Evolutionary conservation across 2,888 invertebrate species (phyloP).

Genomic region (Catocala sponsa): DNA sequence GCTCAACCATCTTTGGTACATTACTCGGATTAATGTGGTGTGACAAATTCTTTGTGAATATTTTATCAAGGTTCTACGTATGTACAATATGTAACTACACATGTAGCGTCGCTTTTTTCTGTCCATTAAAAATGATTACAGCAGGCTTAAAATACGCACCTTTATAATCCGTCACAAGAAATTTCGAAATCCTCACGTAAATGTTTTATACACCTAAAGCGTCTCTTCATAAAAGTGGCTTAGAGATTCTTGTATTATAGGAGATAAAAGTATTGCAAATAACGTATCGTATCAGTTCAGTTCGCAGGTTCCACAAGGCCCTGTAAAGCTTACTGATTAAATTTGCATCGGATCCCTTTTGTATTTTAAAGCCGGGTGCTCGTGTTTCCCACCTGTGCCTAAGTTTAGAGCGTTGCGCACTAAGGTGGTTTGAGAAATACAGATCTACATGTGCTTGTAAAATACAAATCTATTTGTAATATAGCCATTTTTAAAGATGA

Average conservation of each 20-base stretch:
- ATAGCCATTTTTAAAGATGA: no score
- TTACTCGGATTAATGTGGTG: not conserved
- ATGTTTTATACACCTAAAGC: slow-evolving; percentile 13
- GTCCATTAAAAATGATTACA: slow-evolving; percentile 3
- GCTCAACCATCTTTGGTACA: not conserved
- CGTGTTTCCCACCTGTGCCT: slow-evolving; percentile 49
- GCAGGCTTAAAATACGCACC: not conserved
- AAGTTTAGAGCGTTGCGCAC: slow-evolving; percentile 20
- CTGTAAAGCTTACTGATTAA: slow-evolving; percentile 58
- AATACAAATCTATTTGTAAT: not conserved
- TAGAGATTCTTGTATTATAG: slow-evolving; percentile 13
- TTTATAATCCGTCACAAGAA: not conserved
- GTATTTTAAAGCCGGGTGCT: slow-evolving; percentile 52
- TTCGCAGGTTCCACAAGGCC: slow-evolving; percentile 36
- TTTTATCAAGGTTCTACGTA: not conserved
- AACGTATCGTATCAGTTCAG: slow-evolving; percentile 12
- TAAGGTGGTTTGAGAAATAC: slow-evolving; percentile 18
- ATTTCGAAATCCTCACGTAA: slow-evolving; percentile 6
- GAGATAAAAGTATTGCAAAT: slow-evolving; percentile 23
- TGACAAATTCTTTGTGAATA: slow-evolving; percentile 1
- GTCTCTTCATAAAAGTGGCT: slow-evolving; percentile 13
- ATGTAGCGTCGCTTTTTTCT: not conserved
- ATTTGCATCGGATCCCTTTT: slow-evolving; percentile 59
- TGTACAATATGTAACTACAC: not conserved
- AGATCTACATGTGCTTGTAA: slow-evolving; percentile 12